phyloP scores from a whole-genome alignment of 2,797 vertebrate species.

The Cephalopachus bancanus region DNA sequence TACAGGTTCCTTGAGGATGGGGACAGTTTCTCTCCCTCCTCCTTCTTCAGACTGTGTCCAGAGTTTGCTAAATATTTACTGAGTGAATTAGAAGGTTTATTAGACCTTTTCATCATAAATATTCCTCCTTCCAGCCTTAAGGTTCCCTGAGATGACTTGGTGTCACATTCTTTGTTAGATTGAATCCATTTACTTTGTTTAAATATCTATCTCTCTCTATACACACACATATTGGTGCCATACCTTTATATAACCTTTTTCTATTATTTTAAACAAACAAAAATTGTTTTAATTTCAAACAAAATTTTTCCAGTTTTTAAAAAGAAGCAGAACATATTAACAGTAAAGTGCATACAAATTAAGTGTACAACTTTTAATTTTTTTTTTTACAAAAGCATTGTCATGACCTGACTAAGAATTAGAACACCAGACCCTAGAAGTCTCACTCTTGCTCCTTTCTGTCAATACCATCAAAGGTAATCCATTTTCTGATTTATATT shows the following conservation, averaged over 20 bases:
- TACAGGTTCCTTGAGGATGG: not conserved
- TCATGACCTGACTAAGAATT: not conserved
- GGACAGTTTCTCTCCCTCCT: not conserved
- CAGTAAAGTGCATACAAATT: not conserved
- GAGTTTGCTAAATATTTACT: not conserved
- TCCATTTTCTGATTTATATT: not conserved
- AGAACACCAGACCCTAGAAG: not conserved
- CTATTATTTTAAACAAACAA: not conserved
- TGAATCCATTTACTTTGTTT: conserved; percentile 6
- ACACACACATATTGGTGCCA: not conserved
- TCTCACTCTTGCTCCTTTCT: not conserved
- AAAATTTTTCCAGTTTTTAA: not conserved
- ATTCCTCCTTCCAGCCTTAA: not conserved
- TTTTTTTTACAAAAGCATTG: not conserved
- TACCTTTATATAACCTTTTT: not conserved
- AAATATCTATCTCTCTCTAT: not conserved
- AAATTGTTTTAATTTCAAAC: not conserved
- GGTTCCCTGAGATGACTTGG: not conserved
- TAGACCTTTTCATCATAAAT: not conserved
- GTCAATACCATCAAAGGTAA: not conserved
- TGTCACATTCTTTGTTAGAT: not conserved
- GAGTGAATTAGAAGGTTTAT: not conserved
- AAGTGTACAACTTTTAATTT: not conserved
- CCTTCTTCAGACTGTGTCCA: not conserved
- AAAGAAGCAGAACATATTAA: not conserved